Evolutionary conservation across 2,797 vertebrate genomes (phyloP).

Genomic region (Anolis apletophallus): DNA sequence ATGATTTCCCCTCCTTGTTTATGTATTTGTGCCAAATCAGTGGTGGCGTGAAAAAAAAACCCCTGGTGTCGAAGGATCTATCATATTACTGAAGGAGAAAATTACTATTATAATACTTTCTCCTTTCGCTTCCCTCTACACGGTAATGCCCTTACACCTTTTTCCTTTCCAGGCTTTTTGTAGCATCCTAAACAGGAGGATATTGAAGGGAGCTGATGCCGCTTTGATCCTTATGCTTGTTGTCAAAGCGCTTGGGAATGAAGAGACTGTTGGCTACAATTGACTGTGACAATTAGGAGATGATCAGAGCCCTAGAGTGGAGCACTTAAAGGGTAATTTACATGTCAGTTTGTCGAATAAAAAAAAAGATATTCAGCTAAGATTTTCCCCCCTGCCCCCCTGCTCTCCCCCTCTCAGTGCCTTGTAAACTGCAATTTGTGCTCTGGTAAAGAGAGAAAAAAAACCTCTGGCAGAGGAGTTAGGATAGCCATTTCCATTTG

Average conservation of each 20-base stretch:
- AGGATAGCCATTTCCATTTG: slow-evolving; percentile 98
- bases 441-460: slow-evolving; percentile 81
- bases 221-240: slow-evolving; percentile 95
- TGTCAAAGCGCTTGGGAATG: slow-evolving; percentile 95
- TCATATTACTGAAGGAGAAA: slow-evolving; percentile 77
- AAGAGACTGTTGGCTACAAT: slow-evolving; percentile 99
- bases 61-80: slow-evolving; percentile 50
- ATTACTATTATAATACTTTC: slow-evolving; percentile 77
- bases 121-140: slow-evolving; percentile 74
- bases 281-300: slow-evolving; percentile 99
- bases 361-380: slow-evolving; percentile 93
- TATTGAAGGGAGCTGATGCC: slow-evolving; percentile 89
- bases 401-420: slow-evolving; percentile 83
- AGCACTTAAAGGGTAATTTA: slow-evolving; percentile 99
- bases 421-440: slow-evolving; percentile 99
- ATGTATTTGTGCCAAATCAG: slow-evolving; percentile 67
- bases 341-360: slow-evolving; percentile 97
- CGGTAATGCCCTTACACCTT: slow-evolving; percentile 82
- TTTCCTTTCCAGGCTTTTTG: slow-evolving; percentile 81
- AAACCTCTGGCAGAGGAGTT: slow-evolving; percentile 92
- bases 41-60: slow-evolving; percentile 55
- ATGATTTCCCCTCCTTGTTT: slow-evolving; percentile 74
- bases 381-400: slow-evolving; percentile 75
- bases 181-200: slow-evolving; percentile 85
- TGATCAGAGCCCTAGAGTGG: slow-evolving; percentile 93